These are phyloP conservation scores for Drosophila parvula DNA, from an alignment of 1,140 invertebrate genomes.

Conservation along the genomic window DNA sequence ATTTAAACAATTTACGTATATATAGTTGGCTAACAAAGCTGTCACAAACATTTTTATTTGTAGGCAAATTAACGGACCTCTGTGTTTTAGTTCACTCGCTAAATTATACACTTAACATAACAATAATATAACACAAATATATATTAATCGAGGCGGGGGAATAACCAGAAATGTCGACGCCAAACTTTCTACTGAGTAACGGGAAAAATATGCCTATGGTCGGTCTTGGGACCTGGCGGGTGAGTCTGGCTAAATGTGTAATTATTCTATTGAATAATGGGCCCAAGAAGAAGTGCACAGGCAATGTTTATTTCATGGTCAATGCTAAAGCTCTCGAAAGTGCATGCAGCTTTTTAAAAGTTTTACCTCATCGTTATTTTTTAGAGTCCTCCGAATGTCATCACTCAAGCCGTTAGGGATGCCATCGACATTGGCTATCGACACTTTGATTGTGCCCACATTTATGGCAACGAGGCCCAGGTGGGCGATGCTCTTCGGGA, in stretches of 20 bases:
- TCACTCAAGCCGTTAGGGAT: conserved; percentile 89
- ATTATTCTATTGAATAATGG: conserved; percentile 52
- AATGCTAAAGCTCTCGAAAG: conserved; percentile 44
- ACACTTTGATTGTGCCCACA: conserved; percentile 92
- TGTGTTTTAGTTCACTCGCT: conserved; percentile 43
- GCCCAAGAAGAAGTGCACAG: background rate
- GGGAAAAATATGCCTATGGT: conserved; percentile 88
- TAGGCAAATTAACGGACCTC: conserved; percentile 52
- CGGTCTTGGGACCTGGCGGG: conserved; percentile 93
- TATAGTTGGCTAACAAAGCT: conserved; percentile 31
- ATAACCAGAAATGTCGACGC: conserved; percentile 65
- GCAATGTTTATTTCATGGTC: conserved; percentile 36
- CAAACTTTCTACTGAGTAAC: conserved; percentile 87
- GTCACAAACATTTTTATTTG: conserved; percentile 52
- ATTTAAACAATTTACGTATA: conserved; percentile 59
- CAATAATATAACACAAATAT: background rate
- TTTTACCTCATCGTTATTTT: conserved; percentile 40
- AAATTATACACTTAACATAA: conserved; percentile 38
- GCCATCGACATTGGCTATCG: conserved; percentile 91
- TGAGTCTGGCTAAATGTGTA: conserved; percentile 76
- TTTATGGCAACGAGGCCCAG: conserved; percentile 91
- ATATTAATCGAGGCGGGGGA: background rate
- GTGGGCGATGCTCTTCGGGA: conserved; percentile 88
- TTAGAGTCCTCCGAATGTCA: conserved; percentile 89
- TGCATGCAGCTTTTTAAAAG: conserved; percentile 17